Evolutionary conservation across 1,140 invertebrate genomes (phyloP).

Genomic region (Temnothorax curvispinosus): DNA sequence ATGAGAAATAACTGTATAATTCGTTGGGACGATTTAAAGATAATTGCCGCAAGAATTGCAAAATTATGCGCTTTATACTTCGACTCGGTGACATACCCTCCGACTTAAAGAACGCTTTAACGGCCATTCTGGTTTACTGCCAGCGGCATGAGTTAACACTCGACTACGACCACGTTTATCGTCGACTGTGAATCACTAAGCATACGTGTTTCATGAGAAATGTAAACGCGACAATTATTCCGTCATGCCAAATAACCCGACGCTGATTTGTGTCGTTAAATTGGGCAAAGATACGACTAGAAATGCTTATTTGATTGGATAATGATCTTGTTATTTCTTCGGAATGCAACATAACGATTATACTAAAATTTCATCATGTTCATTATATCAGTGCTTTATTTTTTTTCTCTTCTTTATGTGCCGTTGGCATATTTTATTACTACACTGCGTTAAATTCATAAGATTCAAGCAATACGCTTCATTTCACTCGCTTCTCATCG

Average conservation of each 20-base stretch:
- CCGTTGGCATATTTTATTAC: conserved; percentile 14
- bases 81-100: neutral
- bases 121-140: conserved; percentile 57
- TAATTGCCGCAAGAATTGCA: neutral
- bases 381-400: neutral
- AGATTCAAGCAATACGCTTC: neutral
- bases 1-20: neutral
- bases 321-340: neutral
- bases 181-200: conserved; percentile 44
- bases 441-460: neutral
- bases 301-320: neutral
- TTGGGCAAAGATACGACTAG: neutral
- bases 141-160: conserved; percentile 53
- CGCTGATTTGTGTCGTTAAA: conserved; percentile 14
- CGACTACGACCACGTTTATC: conserved; percentile 40
- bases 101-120: conserved; percentile 37
- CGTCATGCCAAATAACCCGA: conserved; percentile 20
- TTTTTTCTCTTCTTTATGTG: neutral
- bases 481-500: neutral
- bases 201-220: conserved; percentile 23
- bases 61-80: neutral
- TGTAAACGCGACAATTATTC: conserved; percentile 44
- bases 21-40: neutral
- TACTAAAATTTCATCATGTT: neutral
- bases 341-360: neutral